Percentiles rank a stretch among this genome's conserved stretches.
phyloP scores from a whole-genome alignment of 1,140 invertebrate species.

The Camponotus floridanus region DNA sequence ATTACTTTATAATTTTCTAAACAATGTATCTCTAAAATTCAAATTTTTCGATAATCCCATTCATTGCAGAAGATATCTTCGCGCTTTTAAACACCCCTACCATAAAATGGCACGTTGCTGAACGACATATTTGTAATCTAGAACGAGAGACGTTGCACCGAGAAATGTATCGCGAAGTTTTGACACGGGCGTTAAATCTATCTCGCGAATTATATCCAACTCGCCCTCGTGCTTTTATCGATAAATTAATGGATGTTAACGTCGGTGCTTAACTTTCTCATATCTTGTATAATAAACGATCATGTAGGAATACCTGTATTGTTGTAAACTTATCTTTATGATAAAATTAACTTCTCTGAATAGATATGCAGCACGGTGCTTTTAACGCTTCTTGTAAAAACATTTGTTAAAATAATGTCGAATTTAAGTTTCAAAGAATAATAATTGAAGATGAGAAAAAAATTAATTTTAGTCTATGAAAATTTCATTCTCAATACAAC shows the following conservation, averaged over 20 bases:
- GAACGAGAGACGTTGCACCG: slow-evolving; percentile 11
- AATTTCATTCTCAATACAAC: no score
- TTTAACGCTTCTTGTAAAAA: not conserved
- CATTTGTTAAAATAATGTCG: slow-evolving; percentile 1
- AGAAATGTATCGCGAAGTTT: slow-evolving; percentile 58
- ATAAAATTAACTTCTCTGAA: slow-evolving; percentile 1
- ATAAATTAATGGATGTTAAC: slow-evolving; percentile 60
- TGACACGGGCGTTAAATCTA: slow-evolving; percentile 40
- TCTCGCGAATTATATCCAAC: slow-evolving; percentile 45
- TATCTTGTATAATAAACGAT: slow-evolving; percentile 16
- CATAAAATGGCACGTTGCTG: slow-evolving; percentile 15
- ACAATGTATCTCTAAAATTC: not conserved
- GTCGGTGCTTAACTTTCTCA: slow-evolving; percentile 50
- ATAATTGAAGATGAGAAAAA: not conserved
- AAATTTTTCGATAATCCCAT: not conserved
- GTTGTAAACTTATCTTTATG: slow-evolving; percentile 2
- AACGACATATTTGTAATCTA: slow-evolving; percentile 27
- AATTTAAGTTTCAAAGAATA: not conserved
- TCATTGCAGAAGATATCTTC: slow-evolving; percentile 18
- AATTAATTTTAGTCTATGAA: not conserved
- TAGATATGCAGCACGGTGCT: not conserved
- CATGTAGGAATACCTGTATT: slow-evolving; percentile 3
- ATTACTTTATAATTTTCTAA: not conserved
- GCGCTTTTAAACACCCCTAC: not conserved
- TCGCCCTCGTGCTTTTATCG: slow-evolving; percentile 49